These are phyloP conservation scores for Myoxocephalus aenaeus DNA, from an alignment of 2,797 vertebrate genomes.

Conservation along the genomic window DNA sequence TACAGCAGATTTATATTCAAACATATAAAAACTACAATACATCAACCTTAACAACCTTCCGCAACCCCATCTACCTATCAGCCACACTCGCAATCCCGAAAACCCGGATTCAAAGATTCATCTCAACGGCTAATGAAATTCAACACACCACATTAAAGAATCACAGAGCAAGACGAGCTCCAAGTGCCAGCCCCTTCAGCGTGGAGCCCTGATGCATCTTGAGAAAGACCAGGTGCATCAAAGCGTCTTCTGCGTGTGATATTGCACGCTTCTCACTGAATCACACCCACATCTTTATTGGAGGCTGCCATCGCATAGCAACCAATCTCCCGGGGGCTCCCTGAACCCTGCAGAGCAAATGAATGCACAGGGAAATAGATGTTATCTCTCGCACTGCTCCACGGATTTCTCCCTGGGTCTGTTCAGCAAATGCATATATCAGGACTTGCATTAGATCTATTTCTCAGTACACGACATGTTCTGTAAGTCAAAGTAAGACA, in stretches of 20 bases:
- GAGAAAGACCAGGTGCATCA: slow-evolving; percentile 51
- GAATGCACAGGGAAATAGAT: slow-evolving; percentile 67
- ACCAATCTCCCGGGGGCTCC: slow-evolving; percentile 70
- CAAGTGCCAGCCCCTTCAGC: slow-evolving; percentile 15
- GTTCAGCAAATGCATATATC: slow-evolving; percentile 24
- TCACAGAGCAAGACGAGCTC: slow-evolving; percentile 13
- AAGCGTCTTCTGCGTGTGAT: slow-evolving; percentile 56
- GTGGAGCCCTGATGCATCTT: neutral
- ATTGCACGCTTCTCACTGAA: slow-evolving; percentile 52
- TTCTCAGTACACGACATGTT: neutral
- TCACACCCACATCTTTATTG: slow-evolving; percentile 74
- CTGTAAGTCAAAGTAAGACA: neutral
- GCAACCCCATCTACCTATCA: slow-evolving; percentile 1
- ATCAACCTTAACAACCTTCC: neutral
- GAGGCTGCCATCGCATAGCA: slow-evolving; percentile 77
- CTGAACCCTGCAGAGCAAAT: slow-evolving; percentile 67
- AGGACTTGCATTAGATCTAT: neutral
- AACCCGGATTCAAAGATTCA: slow-evolving; percentile 23
- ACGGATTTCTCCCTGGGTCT: slow-evolving; percentile 26
- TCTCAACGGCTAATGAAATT: slow-evolving; percentile 6
- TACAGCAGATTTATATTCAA: neutral
- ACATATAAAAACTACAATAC: neutral
- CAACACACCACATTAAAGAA: slow-evolving; percentile 7
- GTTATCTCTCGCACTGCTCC: slow-evolving; percentile 39
- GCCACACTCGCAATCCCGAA: neutral